Base-by-base conservation (phyloP, 2,113 vertebrate species). In the Cololabis saira region DNA sequence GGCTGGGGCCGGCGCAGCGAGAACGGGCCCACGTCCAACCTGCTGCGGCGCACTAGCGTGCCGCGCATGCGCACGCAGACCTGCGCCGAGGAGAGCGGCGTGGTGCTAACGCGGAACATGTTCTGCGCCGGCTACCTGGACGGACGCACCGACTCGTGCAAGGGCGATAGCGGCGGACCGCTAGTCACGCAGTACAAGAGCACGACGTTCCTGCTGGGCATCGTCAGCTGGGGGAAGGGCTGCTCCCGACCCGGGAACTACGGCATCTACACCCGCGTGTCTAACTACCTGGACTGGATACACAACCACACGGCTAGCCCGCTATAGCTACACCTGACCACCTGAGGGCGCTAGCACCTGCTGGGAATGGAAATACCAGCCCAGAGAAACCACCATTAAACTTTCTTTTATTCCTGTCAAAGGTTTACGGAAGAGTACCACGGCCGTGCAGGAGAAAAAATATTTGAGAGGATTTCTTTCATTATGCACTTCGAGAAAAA, bases 201-300 rank as follows among this genome's bases (percentile, higher is more conserved):
- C 43, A 98, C 96, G 0, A 90, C 89, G 71, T 99, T 95, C 89
- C 92, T 98, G 72, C 93, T 97, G 0, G 97, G 98, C 0, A 79
- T 99, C 6, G 95, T 98, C 79, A 98, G 97, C 91, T 99, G 98
- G 98, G 97, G 98, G 0, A 91, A 93, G 77, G 97, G 97, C 18
- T 99, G 98, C 5, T 96, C 98, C 0, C 84, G 87, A 0, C 60
- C 91, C 0, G 96, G 96, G 2, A 92, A 90, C 17, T 93, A 97
- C 0, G 96, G 97, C 1, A 94, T 98, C 78, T 99, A 99, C 81
- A 98, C 97, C 40, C 93, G 96, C 9, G 94, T 99, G 51, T 94
- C 95, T 51, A 94, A 82, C 76, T 98, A 97, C 62, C 82, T 89
- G 0, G 88, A 92, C 3, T 98, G 97, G 96, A 87, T 98, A 60